Evolutionary conservation across 1,140 invertebrate species (phyloP).

Genomic region (Nasonia giraulti): DNA sequence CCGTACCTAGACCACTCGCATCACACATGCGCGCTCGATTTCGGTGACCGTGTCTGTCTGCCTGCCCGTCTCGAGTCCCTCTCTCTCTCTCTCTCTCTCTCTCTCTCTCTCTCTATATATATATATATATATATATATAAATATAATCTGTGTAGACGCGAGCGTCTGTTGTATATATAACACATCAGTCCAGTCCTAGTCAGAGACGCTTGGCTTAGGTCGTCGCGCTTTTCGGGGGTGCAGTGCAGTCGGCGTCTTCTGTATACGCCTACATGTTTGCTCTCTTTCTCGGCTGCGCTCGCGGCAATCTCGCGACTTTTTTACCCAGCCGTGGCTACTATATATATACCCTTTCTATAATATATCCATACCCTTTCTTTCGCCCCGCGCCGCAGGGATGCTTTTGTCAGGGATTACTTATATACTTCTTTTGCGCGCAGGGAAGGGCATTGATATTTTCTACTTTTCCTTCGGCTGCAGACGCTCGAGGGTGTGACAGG

Average conservation of each 20-base stretch:
- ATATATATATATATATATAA: too few relatives aligned
- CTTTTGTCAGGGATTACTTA: background rate
- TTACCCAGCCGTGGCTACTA: background rate
- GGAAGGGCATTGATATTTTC: background rate
- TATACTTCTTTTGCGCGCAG: background rate
- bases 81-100: conserved; percentile 27
- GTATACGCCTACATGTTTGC: background rate
- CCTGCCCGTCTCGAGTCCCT: background rate
- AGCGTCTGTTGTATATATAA: background rate
- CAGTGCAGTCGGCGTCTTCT: background rate
- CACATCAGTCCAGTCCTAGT: background rate
- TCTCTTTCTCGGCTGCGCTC: background rate
- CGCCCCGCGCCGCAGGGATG: background rate
- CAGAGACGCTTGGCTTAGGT: background rate
- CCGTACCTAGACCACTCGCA: conserved; percentile 14
- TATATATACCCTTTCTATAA: too few relatives aligned
- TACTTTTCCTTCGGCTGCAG: background rate
- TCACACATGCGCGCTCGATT: background rate
- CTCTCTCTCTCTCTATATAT: conserved; percentile 33
- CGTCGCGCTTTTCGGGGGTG: conserved; percentile 22
- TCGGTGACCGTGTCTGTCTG: background rate
- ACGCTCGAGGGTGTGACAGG: background rate
- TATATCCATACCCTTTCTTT: too few relatives aligned
- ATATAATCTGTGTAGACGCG: background rate
- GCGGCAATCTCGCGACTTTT: background rate